Evolutionary conservation across 2,888 invertebrate species (phyloP).

Genomic region (Luffia ferchaultella): DNA sequence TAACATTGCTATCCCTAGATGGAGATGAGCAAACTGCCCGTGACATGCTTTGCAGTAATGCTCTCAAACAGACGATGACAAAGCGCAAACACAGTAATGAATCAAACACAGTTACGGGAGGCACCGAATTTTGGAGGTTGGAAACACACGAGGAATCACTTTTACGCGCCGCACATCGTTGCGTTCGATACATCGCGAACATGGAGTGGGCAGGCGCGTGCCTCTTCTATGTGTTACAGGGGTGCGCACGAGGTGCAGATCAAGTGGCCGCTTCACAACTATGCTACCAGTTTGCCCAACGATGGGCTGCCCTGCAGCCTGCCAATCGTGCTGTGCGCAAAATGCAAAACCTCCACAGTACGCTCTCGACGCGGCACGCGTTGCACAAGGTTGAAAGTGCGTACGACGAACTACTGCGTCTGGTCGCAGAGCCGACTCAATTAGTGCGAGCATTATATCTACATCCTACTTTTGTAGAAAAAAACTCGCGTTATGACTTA

Average conservation of each 20-base stretch:
- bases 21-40: slow-evolving; percentile 49
- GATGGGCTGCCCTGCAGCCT: slow-evolving; percentile 54
- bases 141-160: slow-evolving; percentile 48
- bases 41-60: slow-evolving; percentile 62
- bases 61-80: slow-evolving; percentile 61
- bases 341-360: slow-evolving; percentile 54
- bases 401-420: slow-evolving; percentile 47
- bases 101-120: slow-evolving; percentile 28
- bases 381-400: slow-evolving; percentile 57
- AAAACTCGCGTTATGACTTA: slow-evolving; percentile 47
- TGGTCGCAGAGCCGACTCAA: slow-evolving; percentile 50
- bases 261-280: slow-evolving; percentile 60
- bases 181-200: slow-evolving; percentile 54
- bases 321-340: slow-evolving; percentile 53
- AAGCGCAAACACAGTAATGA: slow-evolving; percentile 36
- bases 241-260: slow-evolving; percentile 57
- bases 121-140: slow-evolving; percentile 46
- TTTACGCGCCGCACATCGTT: slow-evolving; percentile 51
- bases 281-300: slow-evolving; percentile 59
- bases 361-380: slow-evolving; percentile 53
- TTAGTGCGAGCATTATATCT: slow-evolving; percentile 53
- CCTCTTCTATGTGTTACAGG: slow-evolving; percentile 56
- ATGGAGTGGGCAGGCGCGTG: slow-evolving; percentile 65
- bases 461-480: slow-evolving; percentile 46
- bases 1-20: slow-evolving; percentile 43